Evolutionary conservation across 2,113 vertebrate species (phyloP).

Genomic region (Chaenogobius annularis): DNA sequence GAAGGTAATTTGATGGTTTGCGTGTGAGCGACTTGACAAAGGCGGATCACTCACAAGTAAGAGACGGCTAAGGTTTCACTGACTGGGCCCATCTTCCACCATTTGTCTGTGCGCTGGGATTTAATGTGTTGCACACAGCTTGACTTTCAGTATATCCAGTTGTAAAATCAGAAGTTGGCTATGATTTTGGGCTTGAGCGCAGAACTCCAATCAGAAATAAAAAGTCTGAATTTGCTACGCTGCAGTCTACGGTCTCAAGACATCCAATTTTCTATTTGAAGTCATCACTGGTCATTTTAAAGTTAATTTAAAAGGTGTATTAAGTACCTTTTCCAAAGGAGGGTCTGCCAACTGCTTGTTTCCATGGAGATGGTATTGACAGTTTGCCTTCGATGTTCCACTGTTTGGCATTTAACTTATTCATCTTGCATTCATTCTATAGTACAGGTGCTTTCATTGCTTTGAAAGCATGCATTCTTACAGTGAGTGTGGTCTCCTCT

Average conservation of each 20-base stretch:
- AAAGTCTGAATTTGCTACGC: background rate
- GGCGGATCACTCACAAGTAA: constrained; percentile 15
- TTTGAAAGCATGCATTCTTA: background rate
- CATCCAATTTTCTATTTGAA: too few species aligned
- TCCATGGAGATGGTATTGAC: background rate
- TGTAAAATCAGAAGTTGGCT: background rate
- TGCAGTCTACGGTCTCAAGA: too few species aligned
- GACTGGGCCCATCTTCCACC: constrained; percentile 44
- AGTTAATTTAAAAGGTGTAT: too few species aligned
- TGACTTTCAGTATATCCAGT: background rate
- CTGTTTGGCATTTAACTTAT: too few species aligned
- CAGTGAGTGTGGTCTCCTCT: background rate
- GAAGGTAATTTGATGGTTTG: constrained; percentile 9
- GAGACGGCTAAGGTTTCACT: constrained; percentile 43
- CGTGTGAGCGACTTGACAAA: constrained; percentile 25
- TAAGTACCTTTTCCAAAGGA: too few species aligned
- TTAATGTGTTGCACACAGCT: constrained; percentile 17
- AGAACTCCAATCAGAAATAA: background rate
- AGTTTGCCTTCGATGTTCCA: background rate
- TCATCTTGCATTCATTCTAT: too few species aligned
- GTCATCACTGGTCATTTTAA: too few species aligned
- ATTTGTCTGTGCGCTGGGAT: constrained; percentile 37
- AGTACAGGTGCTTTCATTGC: too few species aligned
- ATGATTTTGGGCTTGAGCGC: background rate
- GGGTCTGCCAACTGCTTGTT: background rate